Evolutionary conservation across 2,797 vertebrate genomes (phyloP), one percentile per base, ranked within the genome.

Genomic region (Rhinoraja longicauda): DNA sequence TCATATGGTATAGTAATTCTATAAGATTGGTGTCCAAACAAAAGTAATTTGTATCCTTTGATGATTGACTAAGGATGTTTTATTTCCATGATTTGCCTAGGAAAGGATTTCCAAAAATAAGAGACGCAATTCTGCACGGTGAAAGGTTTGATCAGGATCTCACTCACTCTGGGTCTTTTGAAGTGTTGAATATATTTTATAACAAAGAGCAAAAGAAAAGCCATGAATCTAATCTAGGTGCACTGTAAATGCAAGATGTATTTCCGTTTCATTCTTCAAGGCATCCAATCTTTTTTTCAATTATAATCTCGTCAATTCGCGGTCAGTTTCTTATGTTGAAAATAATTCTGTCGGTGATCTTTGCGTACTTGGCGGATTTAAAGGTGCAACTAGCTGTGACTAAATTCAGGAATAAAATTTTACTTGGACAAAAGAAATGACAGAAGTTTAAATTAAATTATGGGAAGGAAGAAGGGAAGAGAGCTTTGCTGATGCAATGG

Each of bases 281-380:
- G 9, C 70, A 53, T 53, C 24, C 67, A 92, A 75, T 92, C 90
- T 92, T 39, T 75, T 26, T 75, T 92, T 88, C 67, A 92, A 92
- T 92, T 92, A 92, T 75, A 26, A 73, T 73, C 70, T 92, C 53
- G 24, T 75, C 90, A 57, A 29, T 75, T 92, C 12, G 26, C 57
- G 90, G 70, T 92, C 67, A 92, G 90, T 92, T 92, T 92, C 90
- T 57, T 75, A 53, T 53, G 45, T 92, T 29, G 53, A 73, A 92
- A 73, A 92, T 92, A 73, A 75, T 92, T 75, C 72, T n/a, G 72
- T n/a, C 90, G 53, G 72, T 92, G 90, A 53, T 72, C 70, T 92
- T 92, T 57, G 90, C 92, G 70, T 57, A 88, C n/a, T 67, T 88
- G 84, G 59, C 7, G 10, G 59, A 67, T 88, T 88, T 67, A 88